Percentiles rank a stretch among this genome's conserved stretches.
Conservation (phyloP, 2,888 invertebrate genomes). For the Imbricaverruca yamaguchii region DNA sequence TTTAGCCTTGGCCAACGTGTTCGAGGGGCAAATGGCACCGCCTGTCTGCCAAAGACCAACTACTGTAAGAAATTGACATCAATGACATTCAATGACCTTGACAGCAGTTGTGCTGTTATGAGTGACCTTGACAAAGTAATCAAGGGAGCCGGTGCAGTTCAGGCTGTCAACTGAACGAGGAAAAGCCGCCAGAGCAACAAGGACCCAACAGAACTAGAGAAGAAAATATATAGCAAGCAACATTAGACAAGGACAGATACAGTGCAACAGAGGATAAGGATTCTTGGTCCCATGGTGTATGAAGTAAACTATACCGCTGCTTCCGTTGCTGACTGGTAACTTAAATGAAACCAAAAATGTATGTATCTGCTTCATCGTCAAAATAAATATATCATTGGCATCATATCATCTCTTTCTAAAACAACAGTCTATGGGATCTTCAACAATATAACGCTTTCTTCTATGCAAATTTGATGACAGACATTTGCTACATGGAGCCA, state of each 20-base stretch:
- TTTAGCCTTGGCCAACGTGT: too few relatives aligned
- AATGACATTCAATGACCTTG: neutral
- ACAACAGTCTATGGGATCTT: neutral
- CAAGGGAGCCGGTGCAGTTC: neutral
- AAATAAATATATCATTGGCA: neutral
- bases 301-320: neutral
- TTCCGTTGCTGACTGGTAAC: too few relatives aligned
- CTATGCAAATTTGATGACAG: too few relatives aligned
- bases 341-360: too few relatives aligned
- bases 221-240: constrained; percentile 18
- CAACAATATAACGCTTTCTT: too few relatives aligned
- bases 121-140: constrained; percentile 2
- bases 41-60: neutral
- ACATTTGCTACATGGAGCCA: too few relatives aligned
- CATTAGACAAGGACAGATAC: constrained; percentile 19
- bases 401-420: constrained; percentile 3
- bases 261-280: constrained; percentile 18
- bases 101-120: neutral
- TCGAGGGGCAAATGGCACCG: neutral
- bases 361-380: neutral
- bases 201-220: neutral
- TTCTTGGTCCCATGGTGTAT: neutral
- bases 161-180: constrained; percentile 3
- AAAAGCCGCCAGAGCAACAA: neutral
- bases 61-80: constrained; percentile 4